A percentile compares a stretch with the other conserved stretches of the same genome.
Conservation (phyloP, 2,888 invertebrate species). For the Griposia aprilina region DNA sequence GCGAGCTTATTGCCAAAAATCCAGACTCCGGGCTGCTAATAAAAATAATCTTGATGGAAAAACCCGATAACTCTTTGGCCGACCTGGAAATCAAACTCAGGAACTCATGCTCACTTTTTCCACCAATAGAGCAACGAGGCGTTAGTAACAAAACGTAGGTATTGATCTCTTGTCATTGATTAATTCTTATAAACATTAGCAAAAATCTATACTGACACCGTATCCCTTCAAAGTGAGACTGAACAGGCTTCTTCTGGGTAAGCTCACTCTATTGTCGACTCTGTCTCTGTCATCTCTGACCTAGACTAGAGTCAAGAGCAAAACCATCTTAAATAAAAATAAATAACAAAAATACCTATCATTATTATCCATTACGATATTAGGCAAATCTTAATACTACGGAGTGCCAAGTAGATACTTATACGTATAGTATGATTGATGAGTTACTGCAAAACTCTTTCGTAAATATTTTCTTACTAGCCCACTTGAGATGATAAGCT, state of each 20-base stretch:
- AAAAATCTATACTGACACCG: no score
- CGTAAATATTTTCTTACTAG: slow-evolving; percentile 5
- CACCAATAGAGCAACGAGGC: not conserved
- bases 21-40: not conserved
- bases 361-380: slow-evolving; percentile 24
- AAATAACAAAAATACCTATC: no score
- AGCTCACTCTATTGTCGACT: no score
- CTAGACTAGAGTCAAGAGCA: no score
- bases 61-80: not conserved
- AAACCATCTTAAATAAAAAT: no score
- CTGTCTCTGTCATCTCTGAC: no score
- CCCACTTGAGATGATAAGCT: not conserved
- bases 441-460: slow-evolving; percentile 10
- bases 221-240: no score
- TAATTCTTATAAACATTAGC: not conserved
- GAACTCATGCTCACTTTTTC: not conserved
- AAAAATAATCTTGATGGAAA: not conserved
- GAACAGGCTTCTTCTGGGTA: no score
- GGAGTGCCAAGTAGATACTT: not conserved
- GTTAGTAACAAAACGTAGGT: not conserved
- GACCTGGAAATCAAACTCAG: not conserved
- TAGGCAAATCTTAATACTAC: slow-evolving; percentile 1
- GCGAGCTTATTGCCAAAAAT: not conserved
- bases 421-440: slow-evolving; percentile 29
- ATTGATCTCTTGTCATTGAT: no score